phyloP scores from a whole-genome alignment of 2,888 invertebrate genomes.

The Drosophila parthenogenetica region DNA sequence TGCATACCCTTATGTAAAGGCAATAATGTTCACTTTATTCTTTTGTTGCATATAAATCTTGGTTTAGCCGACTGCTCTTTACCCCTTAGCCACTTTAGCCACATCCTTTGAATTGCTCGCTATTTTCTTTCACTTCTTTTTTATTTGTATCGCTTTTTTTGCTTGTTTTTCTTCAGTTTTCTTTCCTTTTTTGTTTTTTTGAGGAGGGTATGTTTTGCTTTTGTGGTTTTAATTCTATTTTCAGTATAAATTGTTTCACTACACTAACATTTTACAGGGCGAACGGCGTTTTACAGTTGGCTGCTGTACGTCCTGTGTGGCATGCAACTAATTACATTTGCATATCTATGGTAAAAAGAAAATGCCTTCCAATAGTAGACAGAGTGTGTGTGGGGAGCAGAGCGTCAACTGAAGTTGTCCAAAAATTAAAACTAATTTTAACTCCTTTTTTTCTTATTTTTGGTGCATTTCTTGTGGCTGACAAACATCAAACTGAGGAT shows the following conservation, averaged over 20 bases:
- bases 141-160: constrained; percentile 43
- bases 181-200: constrained; percentile 46
- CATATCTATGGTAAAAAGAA: constrained; percentile 79
- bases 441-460: neutral
- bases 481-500: constrained; percentile 53
- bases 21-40: constrained; percentile 44
- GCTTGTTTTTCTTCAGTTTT: constrained; percentile 31
- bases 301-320: constrained; percentile 67
- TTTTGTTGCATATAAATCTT: constrained; percentile 81
- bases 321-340: constrained; percentile 84
- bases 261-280: constrained; percentile 65
- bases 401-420: too few relatives aligned
- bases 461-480: neutral
- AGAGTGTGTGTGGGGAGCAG: too few relatives aligned
- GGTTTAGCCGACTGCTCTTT: constrained; percentile 67
- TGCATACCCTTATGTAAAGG: neutral
- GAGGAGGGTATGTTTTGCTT: constrained; percentile 69
- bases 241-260: constrained; percentile 83
- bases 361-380: constrained; percentile 48
- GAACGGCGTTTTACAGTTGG: constrained; percentile 67
- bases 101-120: constrained; percentile 55
- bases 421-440: constrained; percentile 32
- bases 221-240: constrained; percentile 83
- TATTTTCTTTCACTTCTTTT: constrained; percentile 26
- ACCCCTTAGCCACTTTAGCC: constrained; percentile 16